Evolutionary conservation across 2,888 invertebrate species (phyloP), one percentile per base, ranked within the genome.

Genomic region (Hirtodrosophila cameraria): DNA sequence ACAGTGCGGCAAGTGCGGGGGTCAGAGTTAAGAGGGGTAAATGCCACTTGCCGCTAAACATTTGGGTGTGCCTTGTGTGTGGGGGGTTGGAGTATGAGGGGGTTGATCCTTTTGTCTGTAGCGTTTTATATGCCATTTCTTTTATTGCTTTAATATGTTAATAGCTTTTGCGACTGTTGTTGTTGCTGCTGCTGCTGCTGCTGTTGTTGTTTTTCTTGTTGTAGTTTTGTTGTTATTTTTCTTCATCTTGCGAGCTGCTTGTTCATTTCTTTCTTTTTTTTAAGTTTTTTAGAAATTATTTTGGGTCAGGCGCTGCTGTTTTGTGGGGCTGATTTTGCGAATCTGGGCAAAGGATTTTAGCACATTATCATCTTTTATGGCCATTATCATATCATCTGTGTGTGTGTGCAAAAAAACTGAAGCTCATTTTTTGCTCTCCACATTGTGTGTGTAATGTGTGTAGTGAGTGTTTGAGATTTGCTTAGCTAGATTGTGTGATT

Each of bases 121-220:
- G 78, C 89, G 74, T 87, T 89, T 88, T 87, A 87, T 86, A 88
- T 83, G 81, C 80, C 79, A 79, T 79, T 79, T 73, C 86, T 71
- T 82, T 81, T 80, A 80, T 80, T 86, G 80, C 86, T 79, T 67
- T 83, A 82, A 75, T 70, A 74, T 77, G 86, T 80, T 84, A 79
- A 73, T 74, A 76, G 74, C 72, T 75, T 68, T 79, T 79, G 69
- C 61, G 49, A 48, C 36, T 43, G 35, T 48, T 52, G 12, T 39
- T 63, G 46, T 35, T 60, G 57, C n/a, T n/a, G n/a, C n/a, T n/a
- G n/a, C n/a, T n/a, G n/a, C n/a, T n/a, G n/a, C n/a, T n/a, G n/a
- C n/a, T n/a, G n/a, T n/a, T n/a, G n/a, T 23, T 58, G 48, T 38
- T 64, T 46, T 36, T 62, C 52, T 35, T 59, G 58, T 36, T 59